A percentile compares a stretch with the other conserved stretches of the same genome.
phyloP scores from a whole-genome alignment of 92 coral and sea anemone genomes.

The Phenganax subtilis region DNA sequence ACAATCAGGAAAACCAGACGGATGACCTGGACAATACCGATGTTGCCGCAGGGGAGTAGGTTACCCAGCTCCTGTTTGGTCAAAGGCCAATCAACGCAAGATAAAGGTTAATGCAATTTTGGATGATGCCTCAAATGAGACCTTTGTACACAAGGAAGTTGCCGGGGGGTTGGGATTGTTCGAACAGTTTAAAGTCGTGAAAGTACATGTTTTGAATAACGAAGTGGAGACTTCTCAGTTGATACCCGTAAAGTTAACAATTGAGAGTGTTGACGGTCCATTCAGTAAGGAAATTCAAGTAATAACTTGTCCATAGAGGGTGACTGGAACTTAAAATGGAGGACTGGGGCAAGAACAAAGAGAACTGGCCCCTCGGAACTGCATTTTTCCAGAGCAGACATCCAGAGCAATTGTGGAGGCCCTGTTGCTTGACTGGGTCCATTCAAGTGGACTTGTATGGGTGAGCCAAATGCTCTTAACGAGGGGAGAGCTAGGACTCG shows the following conservation, averaged over 20 bases:
- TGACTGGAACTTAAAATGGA: conserved; percentile 49
- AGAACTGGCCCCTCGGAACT: no score
- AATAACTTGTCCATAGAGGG: conserved; percentile 53
- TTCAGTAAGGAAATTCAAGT: conserved; percentile 46
- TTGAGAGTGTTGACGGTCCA: conserved; percentile 55
- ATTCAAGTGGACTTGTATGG: no score
- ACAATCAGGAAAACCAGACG: conserved; percentile 3
- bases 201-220: no score
- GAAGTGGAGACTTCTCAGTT: no score
- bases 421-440: no score
- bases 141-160: conserved; percentile 51
- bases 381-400: no score
- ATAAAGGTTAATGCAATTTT: conserved; percentile 53
- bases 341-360: no score
- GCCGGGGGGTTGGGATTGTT: neutral
- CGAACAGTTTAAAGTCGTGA: no score
- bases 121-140: conserved; percentile 56
- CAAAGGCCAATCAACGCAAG: conserved; percentile 39
- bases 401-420: no score
- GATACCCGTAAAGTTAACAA: neutral
- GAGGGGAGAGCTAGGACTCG: no score
- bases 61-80: conserved; percentile 40
- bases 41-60: conserved; percentile 52
- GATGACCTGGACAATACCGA: neutral
- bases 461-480: no score